A percentile compares a stretch with the other conserved stretches of the same genome.
These are phyloP conservation scores for Crotalus helleri DNA, from an alignment of 2,113 vertebrate species.

Conservation along the genomic window DNA sequence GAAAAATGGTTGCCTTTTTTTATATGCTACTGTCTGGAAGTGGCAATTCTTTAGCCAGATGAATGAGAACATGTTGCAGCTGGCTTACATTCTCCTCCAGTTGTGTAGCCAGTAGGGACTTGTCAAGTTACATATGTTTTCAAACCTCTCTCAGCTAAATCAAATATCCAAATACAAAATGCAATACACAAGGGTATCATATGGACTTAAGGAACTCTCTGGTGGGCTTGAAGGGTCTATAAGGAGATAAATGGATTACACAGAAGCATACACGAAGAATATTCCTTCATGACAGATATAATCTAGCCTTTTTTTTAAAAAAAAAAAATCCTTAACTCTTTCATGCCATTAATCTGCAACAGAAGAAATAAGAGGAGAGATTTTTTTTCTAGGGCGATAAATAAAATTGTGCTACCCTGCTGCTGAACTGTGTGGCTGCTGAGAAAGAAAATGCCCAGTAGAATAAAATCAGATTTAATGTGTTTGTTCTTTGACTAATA, in stretches of 20 bases:
- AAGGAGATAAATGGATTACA: constrained; percentile 41
- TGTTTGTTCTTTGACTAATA: constrained; percentile 57
- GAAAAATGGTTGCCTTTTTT: constrained; percentile 59
- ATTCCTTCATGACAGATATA: constrained; percentile 58
- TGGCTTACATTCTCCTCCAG: constrained; percentile 56
- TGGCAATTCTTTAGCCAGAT: constrained; percentile 53
- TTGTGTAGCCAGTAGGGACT: constrained; percentile 56
- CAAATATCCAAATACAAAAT: constrained; percentile 60
- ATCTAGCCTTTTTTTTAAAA: constrained; percentile 42
- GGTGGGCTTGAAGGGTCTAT: constrained; percentile 16
- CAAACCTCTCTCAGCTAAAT: constrained; percentile 63
- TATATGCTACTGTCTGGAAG: constrained; percentile 50
- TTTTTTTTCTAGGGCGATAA: constrained; percentile 49
- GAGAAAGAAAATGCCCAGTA: constrained; percentile 55
- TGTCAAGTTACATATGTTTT: constrained; percentile 66
- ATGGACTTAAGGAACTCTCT: constrained; percentile 52
- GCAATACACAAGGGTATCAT: constrained; percentile 57
- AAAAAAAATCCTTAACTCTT: constrained; percentile 62
- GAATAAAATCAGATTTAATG: constrained; percentile 47
- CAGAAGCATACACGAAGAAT: constrained; percentile 56
- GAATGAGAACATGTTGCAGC: constrained; percentile 60
- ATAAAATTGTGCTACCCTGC: constrained; percentile 56
- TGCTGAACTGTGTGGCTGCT: constrained; percentile 60
- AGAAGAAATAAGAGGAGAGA: constrained; percentile 31
- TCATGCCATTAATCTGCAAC: constrained; percentile 54